Evolutionary conservation across 2,888 invertebrate species (phyloP).

Genomic region (Nycteola revayana): DNA sequence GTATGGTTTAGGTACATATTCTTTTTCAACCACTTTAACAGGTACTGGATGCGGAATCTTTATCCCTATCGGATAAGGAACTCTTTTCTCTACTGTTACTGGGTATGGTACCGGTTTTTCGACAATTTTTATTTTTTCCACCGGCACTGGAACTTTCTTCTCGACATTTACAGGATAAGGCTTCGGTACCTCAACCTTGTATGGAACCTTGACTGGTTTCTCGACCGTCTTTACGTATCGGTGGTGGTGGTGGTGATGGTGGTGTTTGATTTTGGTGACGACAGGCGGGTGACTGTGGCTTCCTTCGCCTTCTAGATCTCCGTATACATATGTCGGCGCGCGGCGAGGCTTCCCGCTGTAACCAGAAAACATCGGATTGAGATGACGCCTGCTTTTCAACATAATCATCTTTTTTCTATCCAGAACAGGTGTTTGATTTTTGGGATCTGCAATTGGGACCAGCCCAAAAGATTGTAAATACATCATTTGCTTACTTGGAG

Average conservation of each 20-base stretch:
- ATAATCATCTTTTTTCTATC: constrained; percentile 55
- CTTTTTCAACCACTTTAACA: constrained; percentile 75
- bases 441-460: constrained; percentile 48
- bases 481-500: constrained; percentile 47
- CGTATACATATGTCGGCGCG: constrained; percentile 39
- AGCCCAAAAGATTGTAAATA: constrained; percentile 65
- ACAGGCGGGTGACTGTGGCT: constrained; percentile 48
- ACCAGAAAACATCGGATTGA: constrained; percentile 56
- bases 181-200: constrained; percentile 80
- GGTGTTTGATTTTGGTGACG: constrained; percentile 79
- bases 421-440: constrained; percentile 34
- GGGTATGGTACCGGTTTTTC: constrained; percentile 65
- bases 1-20: constrained; percentile 73
- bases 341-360: constrained; percentile 52
- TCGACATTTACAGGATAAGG: constrained; percentile 75
- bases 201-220: constrained; percentile 74
- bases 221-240: constrained; percentile 84
- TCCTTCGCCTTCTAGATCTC: constrained; percentile 53
- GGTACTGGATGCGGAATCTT: constrained; percentile 75
- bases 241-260: constrained; percentile 85
- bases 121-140: constrained; percentile 58
- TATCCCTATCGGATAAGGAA: constrained; percentile 70
- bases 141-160: constrained; percentile 62
- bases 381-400: constrained; percentile 52
- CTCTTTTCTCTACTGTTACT: constrained; percentile 69